Evolutionary conservation across 2,113 vertebrate species (phyloP).

Genomic region (Sceloporus tristichus): DNA sequence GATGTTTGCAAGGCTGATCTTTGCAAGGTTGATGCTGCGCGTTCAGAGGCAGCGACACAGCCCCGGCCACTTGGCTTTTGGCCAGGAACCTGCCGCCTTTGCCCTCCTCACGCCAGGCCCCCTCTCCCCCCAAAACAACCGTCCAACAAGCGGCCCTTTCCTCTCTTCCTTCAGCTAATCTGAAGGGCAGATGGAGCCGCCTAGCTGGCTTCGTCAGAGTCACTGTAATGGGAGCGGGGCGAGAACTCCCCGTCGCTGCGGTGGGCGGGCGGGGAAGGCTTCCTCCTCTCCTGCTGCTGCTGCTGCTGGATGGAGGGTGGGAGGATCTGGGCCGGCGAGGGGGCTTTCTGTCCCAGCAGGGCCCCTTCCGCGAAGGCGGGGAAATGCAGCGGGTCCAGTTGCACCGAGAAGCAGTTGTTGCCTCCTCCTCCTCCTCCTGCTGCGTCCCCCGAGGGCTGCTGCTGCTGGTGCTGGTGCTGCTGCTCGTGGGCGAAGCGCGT

Average conservation of each 20-base stretch:
- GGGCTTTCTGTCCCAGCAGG: conserved; percentile 82
- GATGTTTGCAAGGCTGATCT: no score
- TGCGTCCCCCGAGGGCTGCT: no score
- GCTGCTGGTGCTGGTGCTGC: not conserved
- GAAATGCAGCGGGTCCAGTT: conserved; percentile 83
- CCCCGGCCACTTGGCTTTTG: not conserved
- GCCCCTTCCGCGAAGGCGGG: conserved; percentile 81
- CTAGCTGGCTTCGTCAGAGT: conserved; percentile 93
- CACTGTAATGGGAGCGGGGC: conserved; percentile 95
- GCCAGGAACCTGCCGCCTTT: not conserved
- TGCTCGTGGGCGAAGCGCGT: conserved; percentile 76
- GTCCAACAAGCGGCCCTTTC: not conserved
- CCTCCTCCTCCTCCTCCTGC: conserved; percentile 64
- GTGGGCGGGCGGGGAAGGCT: conserved; percentile 89
- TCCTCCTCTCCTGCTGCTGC: conserved; percentile 77
- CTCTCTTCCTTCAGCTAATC: not conserved
- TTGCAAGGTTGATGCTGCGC: not conserved
- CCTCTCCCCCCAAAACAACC: not conserved
- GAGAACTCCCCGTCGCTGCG: conserved; percentile 97
- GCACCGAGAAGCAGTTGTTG: conserved; percentile 73
- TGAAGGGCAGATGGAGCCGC: not conserved
- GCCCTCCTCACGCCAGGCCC: no score
- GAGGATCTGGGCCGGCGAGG: conserved; percentile 76
- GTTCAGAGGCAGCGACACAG: not conserved
- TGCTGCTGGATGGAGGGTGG: conserved; percentile 64